These are phyloP conservation scores for Xanthia icteritia DNA, from an alignment of 2,888 invertebrate species.

Conservation along the genomic window DNA sequence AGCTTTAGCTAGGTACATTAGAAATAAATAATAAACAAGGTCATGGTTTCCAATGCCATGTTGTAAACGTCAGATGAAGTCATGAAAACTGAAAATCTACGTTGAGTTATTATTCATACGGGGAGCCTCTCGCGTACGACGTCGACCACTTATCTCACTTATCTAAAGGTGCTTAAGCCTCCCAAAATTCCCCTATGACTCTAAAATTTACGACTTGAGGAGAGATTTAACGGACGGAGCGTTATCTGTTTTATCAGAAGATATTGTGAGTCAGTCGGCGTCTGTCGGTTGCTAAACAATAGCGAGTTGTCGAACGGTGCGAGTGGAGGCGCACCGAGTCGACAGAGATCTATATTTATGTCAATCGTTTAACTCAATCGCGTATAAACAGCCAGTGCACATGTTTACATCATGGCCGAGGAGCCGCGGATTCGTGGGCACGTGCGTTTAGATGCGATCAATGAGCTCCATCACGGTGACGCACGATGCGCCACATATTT, in stretches of 20 bases:
- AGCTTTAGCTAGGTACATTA: background rate
- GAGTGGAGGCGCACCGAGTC: slow-evolving; percentile 44
- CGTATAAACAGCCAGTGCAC: slow-evolving; percentile 67
- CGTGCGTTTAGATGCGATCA: slow-evolving; percentile 73
- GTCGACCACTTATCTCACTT: slow-evolving; percentile 87
- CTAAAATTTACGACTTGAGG: slow-evolving; percentile 88
- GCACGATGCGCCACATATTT: slow-evolving; percentile 65
- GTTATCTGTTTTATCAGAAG: slow-evolving; percentile 88
- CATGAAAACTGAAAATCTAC: slow-evolving; percentile 44
- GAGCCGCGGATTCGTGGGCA: slow-evolving; percentile 65
- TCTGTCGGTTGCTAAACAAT: slow-evolving; percentile 79
- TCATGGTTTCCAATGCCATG: slow-evolving; percentile 27
- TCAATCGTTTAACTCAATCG: slow-evolving; percentile 66
- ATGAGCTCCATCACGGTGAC: slow-evolving; percentile 70
- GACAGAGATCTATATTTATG: slow-evolving; percentile 67
- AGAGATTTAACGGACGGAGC: slow-evolving; percentile 85
- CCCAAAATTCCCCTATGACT: slow-evolving; percentile 87
- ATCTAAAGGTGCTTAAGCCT: slow-evolving; percentile 89
- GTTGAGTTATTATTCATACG: slow-evolving; percentile 74
- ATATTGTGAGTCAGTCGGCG: slow-evolving; percentile 80
- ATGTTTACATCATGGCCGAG: slow-evolving; percentile 63
- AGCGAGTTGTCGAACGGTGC: slow-evolving; percentile 71
- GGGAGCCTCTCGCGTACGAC: slow-evolving; percentile 77
- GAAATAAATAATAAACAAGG: slow-evolving; percentile 53
- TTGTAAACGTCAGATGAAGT: slow-evolving; percentile 39